These are phyloP conservation scores for Manis crassicaudata DNA, from an alignment of 2,797 vertebrate species.

Conservation along the genomic window DNA sequence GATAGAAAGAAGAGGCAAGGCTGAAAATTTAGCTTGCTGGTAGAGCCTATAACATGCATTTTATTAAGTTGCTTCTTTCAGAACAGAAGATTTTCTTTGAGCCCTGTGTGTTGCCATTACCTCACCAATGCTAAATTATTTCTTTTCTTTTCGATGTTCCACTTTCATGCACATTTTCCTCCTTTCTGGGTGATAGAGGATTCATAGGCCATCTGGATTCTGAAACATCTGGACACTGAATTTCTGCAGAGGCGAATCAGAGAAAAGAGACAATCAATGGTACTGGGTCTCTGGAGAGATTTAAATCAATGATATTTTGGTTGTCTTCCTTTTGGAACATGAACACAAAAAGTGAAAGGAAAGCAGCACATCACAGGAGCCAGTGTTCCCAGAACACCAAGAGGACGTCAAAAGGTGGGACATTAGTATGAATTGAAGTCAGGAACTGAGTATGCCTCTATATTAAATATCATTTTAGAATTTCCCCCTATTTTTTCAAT, in stretches of 20 bases:
- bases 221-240: constrained; percentile 78
- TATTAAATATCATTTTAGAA: neutral
- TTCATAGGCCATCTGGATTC: constrained; percentile 81
- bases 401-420: neutral
- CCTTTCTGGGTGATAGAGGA: constrained; percentile 76
- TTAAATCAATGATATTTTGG: constrained; percentile 75
- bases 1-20: constrained; percentile 59
- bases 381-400: constrained; percentile 6
- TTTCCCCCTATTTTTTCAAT: neutral
- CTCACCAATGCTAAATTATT: constrained; percentile 46
- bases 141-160: constrained; percentile 71
- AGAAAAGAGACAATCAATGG: constrained; percentile 63
- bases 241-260: constrained; percentile 68
- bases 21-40: constrained; percentile 48
- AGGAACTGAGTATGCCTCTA: constrained; percentile 13
- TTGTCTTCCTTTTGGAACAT: constrained; percentile 66
- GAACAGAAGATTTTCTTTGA: constrained; percentile 62
- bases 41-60: constrained; percentile 29
- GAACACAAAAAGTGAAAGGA: constrained; percentile 53
- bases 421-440: neutral
- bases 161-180: constrained; percentile 74
- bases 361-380: constrained; percentile 8
- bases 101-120: constrained; percentile 39
- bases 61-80: constrained; percentile 65
- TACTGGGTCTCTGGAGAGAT: constrained; percentile 70